phyloP scores from a whole-genome alignment of 2,113 vertebrate species.

The Cyrtonyx montezumae region DNA sequence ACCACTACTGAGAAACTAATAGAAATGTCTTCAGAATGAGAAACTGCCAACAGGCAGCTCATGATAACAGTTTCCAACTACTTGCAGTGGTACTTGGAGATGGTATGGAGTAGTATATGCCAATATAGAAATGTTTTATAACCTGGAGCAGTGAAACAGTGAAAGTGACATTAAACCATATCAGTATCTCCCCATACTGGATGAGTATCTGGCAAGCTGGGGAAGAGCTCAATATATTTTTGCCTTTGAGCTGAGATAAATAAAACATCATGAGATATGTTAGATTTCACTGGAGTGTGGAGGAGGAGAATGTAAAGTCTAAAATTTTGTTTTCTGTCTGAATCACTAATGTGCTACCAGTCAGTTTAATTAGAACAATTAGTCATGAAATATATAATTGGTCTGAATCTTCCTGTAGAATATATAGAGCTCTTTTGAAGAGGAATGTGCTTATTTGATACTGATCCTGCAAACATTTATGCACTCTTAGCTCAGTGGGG shows the following conservation, averaged over 20 bases:
- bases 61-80: not conserved
- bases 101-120: not conserved
- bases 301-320: slow-evolving; percentile 55
- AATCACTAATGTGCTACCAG: slow-evolving; percentile 56
- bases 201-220: not conserved
- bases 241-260: slow-evolving; percentile 17
- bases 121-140: not conserved
- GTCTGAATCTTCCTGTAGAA: slow-evolving; percentile 23
- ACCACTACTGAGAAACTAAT: not conserved
- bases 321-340: slow-evolving; percentile 63
- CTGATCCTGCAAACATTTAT: slow-evolving; percentile 46
- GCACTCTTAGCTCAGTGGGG: not conserved
- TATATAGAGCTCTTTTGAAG: slow-evolving; percentile 42
- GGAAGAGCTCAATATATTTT: not conserved
- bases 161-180: not conserved
- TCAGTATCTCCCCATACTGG: not conserved
- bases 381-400: slow-evolving; percentile 57
- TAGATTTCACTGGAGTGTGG: slow-evolving; percentile 21
- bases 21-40: rapidly evolving
- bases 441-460: slow-evolving; percentile 35
- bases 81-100: not conserved
- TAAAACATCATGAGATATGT: slow-evolving; percentile 2
- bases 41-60: not conserved
- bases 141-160: not conserved
- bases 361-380: slow-evolving; percentile 71